A percentile compares a stretch with the other conserved stretches of the same genome.
phyloP scores from a whole-genome alignment of 1,140 invertebrate genomes.

The Lucilia sericata region DNA sequence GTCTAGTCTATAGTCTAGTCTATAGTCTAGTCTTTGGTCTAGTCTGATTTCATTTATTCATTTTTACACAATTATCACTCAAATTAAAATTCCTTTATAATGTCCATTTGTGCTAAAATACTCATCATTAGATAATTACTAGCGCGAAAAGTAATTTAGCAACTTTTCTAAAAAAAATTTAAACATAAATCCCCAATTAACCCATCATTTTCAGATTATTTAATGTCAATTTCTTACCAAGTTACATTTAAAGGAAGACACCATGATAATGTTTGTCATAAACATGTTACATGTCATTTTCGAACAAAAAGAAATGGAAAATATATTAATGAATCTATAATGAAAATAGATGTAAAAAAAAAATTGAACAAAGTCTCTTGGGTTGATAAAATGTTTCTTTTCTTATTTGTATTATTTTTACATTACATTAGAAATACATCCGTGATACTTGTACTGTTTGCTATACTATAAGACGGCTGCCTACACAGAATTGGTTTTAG shows the following conservation, averaged over 20 bases:
- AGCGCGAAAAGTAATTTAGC: not conserved
- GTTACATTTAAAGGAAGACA: not conserved
- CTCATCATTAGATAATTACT: not conserved
- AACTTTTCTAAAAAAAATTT: not conserved
- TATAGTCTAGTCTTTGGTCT: no score
- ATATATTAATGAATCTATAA: conserved; percentile 4
- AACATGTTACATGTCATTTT: conserved; percentile 9
- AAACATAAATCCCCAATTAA: not conserved
- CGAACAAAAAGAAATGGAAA: not conserved
- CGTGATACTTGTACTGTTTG: not conserved
- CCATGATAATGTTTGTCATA: conserved; percentile 7
- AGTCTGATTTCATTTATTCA: no score
- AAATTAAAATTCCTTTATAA: no score
- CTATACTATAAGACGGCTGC: not conserved
- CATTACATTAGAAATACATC: not conserved
- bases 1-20: no score
- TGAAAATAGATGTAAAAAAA: not conserved
- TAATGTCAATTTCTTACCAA: not conserved
- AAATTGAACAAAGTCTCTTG: not conserved
- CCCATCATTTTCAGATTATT: not conserved
- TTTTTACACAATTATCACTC: no score
- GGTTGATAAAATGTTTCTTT: not conserved
- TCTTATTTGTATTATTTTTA: not conserved
- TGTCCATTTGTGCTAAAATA: no score
- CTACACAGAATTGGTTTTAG: not conserved